A percentile compares a stretch with the other conserved stretches of the same genome.
These are phyloP conservation scores for Upupa epops DNA, from an alignment of 2,113 vertebrate genomes.

Conservation along the genomic window DNA sequence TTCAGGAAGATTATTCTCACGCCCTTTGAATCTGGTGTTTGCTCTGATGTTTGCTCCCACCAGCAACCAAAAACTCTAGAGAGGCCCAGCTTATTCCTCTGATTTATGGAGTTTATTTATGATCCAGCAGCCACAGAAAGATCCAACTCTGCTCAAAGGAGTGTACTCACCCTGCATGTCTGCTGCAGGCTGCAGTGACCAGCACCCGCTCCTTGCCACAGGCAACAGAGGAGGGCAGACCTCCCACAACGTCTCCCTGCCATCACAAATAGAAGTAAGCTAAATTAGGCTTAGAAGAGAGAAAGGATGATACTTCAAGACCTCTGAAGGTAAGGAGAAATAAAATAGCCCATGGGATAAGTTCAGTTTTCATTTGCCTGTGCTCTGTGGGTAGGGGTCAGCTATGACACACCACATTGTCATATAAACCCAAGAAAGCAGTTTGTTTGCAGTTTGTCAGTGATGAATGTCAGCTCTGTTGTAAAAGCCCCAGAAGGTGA, in stretches of 20 bases:
- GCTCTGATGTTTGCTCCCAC: background rate
- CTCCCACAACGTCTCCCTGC: background rate
- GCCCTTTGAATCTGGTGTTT: background rate
- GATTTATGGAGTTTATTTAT: background rate
- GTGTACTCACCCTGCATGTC: accelerated
- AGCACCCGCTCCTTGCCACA: background rate
- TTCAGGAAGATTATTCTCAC: background rate
- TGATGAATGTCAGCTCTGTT: background rate
- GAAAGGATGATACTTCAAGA: background rate
- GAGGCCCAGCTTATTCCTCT: background rate
- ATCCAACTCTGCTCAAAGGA: background rate
- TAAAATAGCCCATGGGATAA: background rate
- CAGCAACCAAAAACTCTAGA: background rate
- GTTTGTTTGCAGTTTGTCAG: background rate
- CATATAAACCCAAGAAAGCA: background rate
- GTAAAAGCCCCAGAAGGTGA: background rate
- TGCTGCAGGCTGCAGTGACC: background rate
- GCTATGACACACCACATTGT: background rate
- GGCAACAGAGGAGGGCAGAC: background rate
- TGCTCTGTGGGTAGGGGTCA: background rate
- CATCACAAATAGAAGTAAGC: background rate
- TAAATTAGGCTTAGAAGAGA: background rate
- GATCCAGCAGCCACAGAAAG: background rate
- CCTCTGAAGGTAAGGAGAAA: background rate
- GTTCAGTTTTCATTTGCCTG: background rate